Conservation (phyloP, 2,113 vertebrate genomes). For the Aramus guarauna region DNA sequence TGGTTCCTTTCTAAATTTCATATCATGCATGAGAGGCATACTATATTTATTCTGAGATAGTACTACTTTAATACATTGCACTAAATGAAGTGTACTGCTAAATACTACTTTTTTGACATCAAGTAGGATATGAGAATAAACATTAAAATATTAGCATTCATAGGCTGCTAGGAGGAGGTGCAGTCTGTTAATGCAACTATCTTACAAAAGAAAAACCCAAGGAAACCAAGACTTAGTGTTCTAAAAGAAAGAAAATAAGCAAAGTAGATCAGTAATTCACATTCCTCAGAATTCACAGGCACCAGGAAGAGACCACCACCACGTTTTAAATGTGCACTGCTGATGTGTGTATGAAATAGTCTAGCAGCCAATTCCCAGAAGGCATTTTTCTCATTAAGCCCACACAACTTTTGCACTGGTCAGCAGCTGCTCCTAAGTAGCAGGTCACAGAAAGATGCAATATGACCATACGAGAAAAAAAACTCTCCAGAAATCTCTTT, state of each 20-base stretch:
- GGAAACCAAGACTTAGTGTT: not conserved
- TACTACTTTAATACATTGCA: not conserved
- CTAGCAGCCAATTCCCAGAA: not conserved
- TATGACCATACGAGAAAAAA: not conserved
- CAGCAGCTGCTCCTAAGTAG: rapidly evolving
- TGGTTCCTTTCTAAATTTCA: not conserved
- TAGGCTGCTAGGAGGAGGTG: not conserved
- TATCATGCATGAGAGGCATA: not conserved
- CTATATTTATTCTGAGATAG: not conserved
- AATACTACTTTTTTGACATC: not conserved
- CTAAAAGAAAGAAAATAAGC: not conserved
- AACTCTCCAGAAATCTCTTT: not conserved
- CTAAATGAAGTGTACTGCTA: not conserved
- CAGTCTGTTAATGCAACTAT: not conserved
- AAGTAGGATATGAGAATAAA: not conserved
- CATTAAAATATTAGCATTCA: not conserved
- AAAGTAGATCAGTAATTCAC: slow-evolving; percentile 16
- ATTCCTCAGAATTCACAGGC: not conserved
- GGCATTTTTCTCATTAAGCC: slow-evolving; percentile 24
- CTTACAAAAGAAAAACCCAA: not conserved
- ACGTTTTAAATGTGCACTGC: not conserved
- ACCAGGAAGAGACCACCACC: not conserved
- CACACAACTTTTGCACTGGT: not conserved
- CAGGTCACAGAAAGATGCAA: not conserved
- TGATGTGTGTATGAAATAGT: not conserved